phyloP scores from a whole-genome alignment of 2,888 invertebrate species.

The Drosophila kuntzei region DNA sequence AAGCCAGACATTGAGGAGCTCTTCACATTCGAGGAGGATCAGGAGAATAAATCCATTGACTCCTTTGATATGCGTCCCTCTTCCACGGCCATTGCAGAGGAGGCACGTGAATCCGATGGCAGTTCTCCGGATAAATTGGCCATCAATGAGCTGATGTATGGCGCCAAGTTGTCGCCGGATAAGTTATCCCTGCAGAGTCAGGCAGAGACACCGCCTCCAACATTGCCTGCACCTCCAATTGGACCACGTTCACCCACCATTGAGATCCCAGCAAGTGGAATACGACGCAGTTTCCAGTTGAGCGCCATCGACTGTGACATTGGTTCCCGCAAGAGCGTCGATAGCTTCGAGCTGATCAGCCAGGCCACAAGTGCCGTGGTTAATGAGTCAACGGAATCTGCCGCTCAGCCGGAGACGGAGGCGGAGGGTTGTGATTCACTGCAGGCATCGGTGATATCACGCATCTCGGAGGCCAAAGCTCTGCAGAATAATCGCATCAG shows the following conservation, averaged over 20 bases:
- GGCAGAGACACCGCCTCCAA: conserved; percentile 73
- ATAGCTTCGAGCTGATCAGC: conserved; percentile 85
- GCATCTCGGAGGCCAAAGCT: conserved; percentile 83
- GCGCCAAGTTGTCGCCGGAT: conserved; percentile 83
- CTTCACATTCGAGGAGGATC: conserved; percentile 89
- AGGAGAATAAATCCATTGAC: conserved; percentile 85
- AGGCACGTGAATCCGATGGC: conserved; percentile 85
- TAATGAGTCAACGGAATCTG: conserved; percentile 35
- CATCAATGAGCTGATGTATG: conserved; percentile 86
- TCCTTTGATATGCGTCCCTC: conserved; percentile 85
- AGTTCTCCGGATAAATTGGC: conserved; percentile 86
- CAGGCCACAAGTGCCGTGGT: conserved; percentile 58
- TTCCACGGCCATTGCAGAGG: conserved; percentile 86
- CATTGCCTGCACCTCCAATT: conserved; percentile 48
- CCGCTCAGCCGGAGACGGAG: conserved; percentile 28
- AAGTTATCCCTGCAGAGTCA: conserved; percentile 78
- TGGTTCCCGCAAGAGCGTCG: conserved; percentile 87
- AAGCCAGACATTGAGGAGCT: conserved; percentile 87
- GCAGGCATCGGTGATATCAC: conserved; percentile 84
- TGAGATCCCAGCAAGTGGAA: conserved; percentile 88
- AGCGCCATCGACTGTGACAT: conserved; percentile 88
- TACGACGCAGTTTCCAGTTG: conserved; percentile 85
- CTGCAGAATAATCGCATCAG: conserved; percentile 88
- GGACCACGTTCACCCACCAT: conserved; percentile 89
- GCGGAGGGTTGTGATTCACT: conserved; percentile 78